phyloP scores from a whole-genome alignment of 2,797 vertebrate species.

The Poliocrania exsul region DNA sequence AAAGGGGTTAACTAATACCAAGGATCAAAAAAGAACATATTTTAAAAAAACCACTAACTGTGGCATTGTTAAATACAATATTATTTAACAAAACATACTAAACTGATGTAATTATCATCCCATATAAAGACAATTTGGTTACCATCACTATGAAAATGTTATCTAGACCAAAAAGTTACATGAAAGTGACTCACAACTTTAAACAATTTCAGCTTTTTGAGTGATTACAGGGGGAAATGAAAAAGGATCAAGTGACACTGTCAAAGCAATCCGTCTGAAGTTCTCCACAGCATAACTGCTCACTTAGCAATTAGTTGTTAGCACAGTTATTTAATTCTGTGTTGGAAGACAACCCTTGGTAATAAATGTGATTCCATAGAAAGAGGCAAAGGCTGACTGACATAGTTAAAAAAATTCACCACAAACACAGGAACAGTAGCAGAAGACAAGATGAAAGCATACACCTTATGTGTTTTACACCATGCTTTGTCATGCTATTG shows the following conservation, averaged over 20 bases:
- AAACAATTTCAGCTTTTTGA: neutral
- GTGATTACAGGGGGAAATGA: neutral
- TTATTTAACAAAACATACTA: neutral
- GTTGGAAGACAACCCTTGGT: neutral
- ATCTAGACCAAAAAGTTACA: neutral
- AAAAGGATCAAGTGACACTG: neutral
- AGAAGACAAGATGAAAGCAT: neutral
- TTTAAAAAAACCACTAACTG: neutral
- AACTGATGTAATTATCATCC: neutral
- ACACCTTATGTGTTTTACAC: neutral
- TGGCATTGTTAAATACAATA: neutral
- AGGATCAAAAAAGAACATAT: neutral
- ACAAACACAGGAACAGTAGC: neutral
- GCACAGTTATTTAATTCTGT: neutral
- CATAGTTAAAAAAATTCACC: neutral
- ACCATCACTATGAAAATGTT: neutral
- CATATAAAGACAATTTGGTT: neutral
- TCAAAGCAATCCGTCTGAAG: neutral
- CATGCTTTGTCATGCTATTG: neutral
- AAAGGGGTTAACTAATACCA: neutral
- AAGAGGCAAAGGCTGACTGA: neutral
- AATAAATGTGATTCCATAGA: neutral
- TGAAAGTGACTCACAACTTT: fast-evolving
- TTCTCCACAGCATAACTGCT: neutral
- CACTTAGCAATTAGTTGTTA: neutral